Percentiles rank a stretch among this genome's conserved stretches.
Evolutionary conservation across 2,888 invertebrate species (phyloP).

Genomic region (Philereme transversata): DNA sequence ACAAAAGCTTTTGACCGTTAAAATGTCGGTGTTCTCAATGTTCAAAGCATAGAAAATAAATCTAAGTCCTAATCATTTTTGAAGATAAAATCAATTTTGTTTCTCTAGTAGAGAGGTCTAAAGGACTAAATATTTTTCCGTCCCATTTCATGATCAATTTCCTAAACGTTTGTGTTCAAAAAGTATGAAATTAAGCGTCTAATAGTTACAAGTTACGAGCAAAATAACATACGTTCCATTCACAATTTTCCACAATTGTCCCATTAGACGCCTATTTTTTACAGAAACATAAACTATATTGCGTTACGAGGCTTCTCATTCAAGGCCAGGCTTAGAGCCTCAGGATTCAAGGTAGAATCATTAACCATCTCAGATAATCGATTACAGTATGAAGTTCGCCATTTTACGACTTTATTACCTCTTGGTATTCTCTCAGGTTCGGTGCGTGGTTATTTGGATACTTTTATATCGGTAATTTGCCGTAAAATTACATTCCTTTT

Average conservation of each 20-base stretch:
- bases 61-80: no score
- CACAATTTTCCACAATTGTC: constrained; percentile 31
- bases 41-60: no score
- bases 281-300: constrained; percentile 29
- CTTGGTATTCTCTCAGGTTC: constrained; percentile 18
- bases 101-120: no score
- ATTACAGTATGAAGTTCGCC: constrained; percentile 32
- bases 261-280: constrained; percentile 30
- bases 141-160: neutral
- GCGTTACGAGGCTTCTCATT: constrained; percentile 20
- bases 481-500: constrained; percentile 20
- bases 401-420: constrained; percentile 29
- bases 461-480: constrained; percentile 18
- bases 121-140: neutral
- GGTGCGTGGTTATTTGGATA: constrained; percentile 10
- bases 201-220: neutral
- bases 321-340: constrained; percentile 27
- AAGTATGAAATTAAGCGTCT: neutral
- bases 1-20: constrained; percentile 5
- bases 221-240: constrained; percentile 23
- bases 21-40: no score
- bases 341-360: constrained; percentile 28
- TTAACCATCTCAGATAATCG: constrained; percentile 32
- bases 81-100: no score
- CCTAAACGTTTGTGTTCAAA: no score